Evolutionary conservation across 2,888 invertebrate genomes (phyloP).

Genomic region (Drosophila demipolita): DNA sequence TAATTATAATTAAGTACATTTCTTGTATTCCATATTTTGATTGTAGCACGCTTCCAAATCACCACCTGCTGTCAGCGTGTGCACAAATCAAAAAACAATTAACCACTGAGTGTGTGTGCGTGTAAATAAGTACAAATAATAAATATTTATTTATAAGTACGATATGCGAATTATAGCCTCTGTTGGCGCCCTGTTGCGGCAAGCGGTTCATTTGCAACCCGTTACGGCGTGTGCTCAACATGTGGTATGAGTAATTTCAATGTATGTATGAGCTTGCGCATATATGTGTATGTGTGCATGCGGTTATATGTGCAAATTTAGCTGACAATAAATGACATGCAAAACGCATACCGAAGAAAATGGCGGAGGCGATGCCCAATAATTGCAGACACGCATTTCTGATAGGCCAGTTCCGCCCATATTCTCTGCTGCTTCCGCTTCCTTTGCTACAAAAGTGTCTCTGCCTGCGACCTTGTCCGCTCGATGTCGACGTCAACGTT

Average conservation of each 20-base stretch:
- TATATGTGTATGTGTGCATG: conserved; percentile 2
- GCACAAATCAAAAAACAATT: conserved; percentile 49
- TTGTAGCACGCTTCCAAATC: conserved; percentile 46
- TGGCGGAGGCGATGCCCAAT: conserved; percentile 39
- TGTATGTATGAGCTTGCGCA: not conserved
- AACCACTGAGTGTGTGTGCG: conserved; percentile 6
- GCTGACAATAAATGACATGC: conserved; percentile 41
- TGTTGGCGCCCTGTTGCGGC: conserved; percentile 19
- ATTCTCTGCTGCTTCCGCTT: not conserved
- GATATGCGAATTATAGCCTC: conserved; percentile 50
- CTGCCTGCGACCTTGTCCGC: conserved; percentile 46
- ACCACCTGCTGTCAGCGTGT: conserved; percentile 59
- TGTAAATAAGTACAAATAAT: conserved; percentile 33
- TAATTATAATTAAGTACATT: not conserved
- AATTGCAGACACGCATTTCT: conserved; percentile 52
- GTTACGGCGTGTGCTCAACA: conserved; percentile 35
- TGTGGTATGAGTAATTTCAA: conserved; percentile 60
- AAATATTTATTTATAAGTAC: conserved; percentile 48
- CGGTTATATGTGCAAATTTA: conserved; percentile 31
- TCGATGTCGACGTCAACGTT: conserved; percentile 32
- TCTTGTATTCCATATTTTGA: conserved; percentile 7
- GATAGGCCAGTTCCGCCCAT: conserved; percentile 23
- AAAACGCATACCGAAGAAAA: conserved; percentile 37
- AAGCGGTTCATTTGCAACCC: conserved; percentile 18
- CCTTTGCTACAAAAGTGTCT: conserved; percentile 1